Percentiles rank a stretch among this genome's conserved stretches.
These are phyloP conservation scores for Synanceia verrucosa DNA, from an alignment of 2,797 vertebrate species.

Conservation along the genomic window DNA sequence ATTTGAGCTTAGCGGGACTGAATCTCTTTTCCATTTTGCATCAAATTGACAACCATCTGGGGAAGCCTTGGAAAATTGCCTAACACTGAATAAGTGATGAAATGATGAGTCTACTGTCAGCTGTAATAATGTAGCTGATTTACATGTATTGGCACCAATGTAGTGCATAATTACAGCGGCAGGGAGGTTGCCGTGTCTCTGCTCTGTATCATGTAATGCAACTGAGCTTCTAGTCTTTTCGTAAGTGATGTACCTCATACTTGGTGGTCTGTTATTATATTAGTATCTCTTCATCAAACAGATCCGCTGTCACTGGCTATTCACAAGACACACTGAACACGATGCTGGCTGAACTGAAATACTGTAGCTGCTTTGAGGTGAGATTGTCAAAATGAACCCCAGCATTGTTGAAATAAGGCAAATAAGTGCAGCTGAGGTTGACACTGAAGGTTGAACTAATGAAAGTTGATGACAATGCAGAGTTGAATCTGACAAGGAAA, in stretches of 20 bases:
- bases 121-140: constrained; percentile 75
- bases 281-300: constrained; percentile 43
- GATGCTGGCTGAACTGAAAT: background rate
- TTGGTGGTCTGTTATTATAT: constrained; percentile 57
- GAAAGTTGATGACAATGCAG: background rate
- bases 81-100: constrained; percentile 77
- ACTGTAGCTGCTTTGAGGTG: too few species aligned
- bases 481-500: too few species aligned
- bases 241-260: constrained; percentile 58
- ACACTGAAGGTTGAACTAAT: background rate
- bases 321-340: background rate
- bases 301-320: constrained; percentile 24
- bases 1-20: constrained; percentile 59
- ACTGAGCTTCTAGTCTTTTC: constrained; percentile 51
- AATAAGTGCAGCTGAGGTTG: background rate
- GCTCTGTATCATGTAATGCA: constrained; percentile 64
- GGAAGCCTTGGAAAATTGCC: constrained; percentile 70
- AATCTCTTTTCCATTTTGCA: constrained; percentile 64
- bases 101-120: constrained; percentile 74
- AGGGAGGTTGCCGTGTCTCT: constrained; percentile 54
- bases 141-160: constrained; percentile 75
- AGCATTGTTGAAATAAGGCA: background rate
- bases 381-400: too few species aligned
- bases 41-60: constrained; percentile 77
- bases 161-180: constrained; percentile 70